These are phyloP conservation scores for Maccullochella peelii DNA, from an alignment of 2,113 vertebrate genomes.

Conservation along the genomic window DNA sequence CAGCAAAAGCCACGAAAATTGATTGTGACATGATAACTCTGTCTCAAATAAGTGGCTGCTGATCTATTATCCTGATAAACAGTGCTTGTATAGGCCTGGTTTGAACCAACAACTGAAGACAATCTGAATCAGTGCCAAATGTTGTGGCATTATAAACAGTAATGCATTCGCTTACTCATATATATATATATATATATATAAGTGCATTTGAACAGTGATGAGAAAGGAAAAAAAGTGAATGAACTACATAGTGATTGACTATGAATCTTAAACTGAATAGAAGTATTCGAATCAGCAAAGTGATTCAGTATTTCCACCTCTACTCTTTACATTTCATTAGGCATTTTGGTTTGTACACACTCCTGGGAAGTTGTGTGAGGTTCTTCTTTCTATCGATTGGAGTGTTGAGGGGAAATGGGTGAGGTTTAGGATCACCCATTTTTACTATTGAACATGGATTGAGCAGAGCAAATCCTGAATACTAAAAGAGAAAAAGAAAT, in stretches of 20 bases:
- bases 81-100: neutral
- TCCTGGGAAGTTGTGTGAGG: too few species aligned
- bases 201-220: neutral
- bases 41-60: neutral
- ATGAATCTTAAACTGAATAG: too few species aligned
- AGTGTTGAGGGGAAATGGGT: too few species aligned
- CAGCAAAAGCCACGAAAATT: neutral
- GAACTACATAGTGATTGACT: neutral
- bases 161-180: neutral
- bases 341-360: too few species aligned
- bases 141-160: neutral
- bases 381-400: too few species aligned
- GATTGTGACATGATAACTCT: neutral
- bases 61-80: neutral
- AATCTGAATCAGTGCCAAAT: neutral
- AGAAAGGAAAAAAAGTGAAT: neutral
- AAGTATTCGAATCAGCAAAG: too few species aligned
- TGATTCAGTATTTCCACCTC: neutral
- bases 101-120: neutral
- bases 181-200: neutral
- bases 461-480: neutral
- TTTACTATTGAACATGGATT: too few species aligned
- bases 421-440: too few species aligned
- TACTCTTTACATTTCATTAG: neutral
- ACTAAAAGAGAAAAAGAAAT: neutral